Conservation (phyloP, 2,113 vertebrate genomes). For the Carassius carassius region DNA sequence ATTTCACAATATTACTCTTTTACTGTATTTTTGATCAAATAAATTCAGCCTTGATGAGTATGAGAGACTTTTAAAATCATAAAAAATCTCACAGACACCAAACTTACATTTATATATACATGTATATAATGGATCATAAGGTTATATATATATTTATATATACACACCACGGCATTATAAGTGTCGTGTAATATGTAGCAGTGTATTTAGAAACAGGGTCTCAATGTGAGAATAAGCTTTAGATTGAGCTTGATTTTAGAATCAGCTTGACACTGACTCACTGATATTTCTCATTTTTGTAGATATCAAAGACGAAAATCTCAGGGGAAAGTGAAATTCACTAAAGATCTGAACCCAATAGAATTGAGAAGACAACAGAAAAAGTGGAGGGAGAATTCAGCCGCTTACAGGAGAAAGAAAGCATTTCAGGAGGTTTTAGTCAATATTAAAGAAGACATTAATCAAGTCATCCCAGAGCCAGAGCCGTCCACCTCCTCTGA, state of each 20-base stretch:
- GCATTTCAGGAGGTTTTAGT: constrained; percentile 4
- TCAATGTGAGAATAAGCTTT: not conserved
- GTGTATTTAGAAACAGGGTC: too few relatives aligned
- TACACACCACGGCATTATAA: too few relatives aligned
- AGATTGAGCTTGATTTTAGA: not conserved
- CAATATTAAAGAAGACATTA: constrained; percentile 32
- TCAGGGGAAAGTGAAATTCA: constrained; percentile 32
- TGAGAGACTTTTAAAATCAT: not conserved
- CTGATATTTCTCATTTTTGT: constrained; percentile 29
- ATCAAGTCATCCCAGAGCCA: not conserved
- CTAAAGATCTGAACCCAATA: constrained; percentile 23
- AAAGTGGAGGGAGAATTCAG: constrained; percentile 31
- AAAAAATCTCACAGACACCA: not conserved
- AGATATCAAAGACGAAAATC: constrained; percentile 43
- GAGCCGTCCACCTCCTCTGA: not conserved
- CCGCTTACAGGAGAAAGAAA: constrained; percentile 21
- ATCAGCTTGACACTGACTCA: not conserved
- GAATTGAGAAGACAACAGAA: constrained; percentile 26
- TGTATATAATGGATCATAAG: too few relatives aligned
- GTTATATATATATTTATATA: too few relatives aligned
- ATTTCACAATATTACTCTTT: not conserved
- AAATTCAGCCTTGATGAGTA: not conserved
- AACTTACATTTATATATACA: too few relatives aligned
- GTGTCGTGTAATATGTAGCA: too few relatives aligned
- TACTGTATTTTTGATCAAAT: not conserved